Conservation (phyloP, 30 jellyfish, hydroid and myxozoan genomes). For the Hydractinia echinata region DNA sequence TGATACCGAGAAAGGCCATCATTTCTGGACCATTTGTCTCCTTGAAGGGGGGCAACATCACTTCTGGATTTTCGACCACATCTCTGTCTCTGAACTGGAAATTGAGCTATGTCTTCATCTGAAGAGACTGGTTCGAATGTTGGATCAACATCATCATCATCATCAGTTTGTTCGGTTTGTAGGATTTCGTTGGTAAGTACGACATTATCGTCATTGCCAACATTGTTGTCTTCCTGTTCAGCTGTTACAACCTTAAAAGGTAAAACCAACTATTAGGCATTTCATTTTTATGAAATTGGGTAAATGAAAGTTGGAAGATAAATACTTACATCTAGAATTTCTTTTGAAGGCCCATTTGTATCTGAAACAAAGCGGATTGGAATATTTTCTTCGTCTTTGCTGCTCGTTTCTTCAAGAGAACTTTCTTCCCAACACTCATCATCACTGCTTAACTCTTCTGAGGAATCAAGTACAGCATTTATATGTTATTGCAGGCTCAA, state of each 20-base stretch:
- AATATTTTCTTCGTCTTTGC: slow-evolving; percentile 4
- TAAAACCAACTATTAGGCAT: neutral
- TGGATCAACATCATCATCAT: no score
- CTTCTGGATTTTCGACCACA: no score
- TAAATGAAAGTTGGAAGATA: slow-evolving; percentile 3
- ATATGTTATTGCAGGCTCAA: neutral
- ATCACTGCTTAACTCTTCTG: slow-evolving; percentile 9
- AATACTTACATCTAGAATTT: neutral
- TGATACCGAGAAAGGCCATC: neutral
- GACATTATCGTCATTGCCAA: slow-evolving; percentile 5
- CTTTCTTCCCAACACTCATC: slow-evolving; percentile 1
- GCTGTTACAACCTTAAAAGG: neutral
- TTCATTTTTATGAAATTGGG: slow-evolving; percentile 1
- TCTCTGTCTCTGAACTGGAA: no score
- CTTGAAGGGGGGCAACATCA: no score
- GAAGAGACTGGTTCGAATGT: no score
- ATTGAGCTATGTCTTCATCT: no score
- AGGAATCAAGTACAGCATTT: slow-evolving; percentile 9
- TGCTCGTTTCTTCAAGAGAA: slow-evolving; percentile 3
- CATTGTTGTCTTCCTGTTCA: slow-evolving; percentile 5
- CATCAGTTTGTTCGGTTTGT: no score
- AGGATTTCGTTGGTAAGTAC: no score
- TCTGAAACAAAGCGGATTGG: neutral
- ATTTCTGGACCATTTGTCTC: neutral
- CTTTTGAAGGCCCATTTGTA: neutral